These are phyloP conservation scores for Coleophora flavipennella DNA, from an alignment of 2,888 invertebrate genomes.

Conservation along the genomic window DNA sequence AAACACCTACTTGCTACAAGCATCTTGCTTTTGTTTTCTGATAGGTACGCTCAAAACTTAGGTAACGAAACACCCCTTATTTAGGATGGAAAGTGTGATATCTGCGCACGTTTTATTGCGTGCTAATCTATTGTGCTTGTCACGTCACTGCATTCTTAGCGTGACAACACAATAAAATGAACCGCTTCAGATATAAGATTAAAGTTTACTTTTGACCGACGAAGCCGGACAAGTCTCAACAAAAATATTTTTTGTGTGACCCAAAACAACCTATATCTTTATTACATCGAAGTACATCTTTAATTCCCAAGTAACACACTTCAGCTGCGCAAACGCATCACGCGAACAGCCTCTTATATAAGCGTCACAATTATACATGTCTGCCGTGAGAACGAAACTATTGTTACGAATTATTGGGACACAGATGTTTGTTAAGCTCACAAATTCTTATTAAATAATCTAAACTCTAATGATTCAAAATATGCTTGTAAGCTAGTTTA, in stretches of 20 bases:
- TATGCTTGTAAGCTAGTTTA: no score
- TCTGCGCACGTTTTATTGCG: background rate
- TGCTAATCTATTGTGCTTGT: background rate
- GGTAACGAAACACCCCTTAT: conserved; percentile 10
- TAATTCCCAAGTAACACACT: conserved; percentile 13
- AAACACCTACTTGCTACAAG: no score
- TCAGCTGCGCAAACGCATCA: conserved; percentile 12
- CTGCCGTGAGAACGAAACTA: conserved; percentile 18
- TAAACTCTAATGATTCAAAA: background rate
- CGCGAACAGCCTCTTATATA: conserved; percentile 19
- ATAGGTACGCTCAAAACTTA: background rate
- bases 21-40: no score
- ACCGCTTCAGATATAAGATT: no score
- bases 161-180: no score
- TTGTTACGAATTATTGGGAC: conserved; percentile 22
- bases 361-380: conserved; percentile 17
- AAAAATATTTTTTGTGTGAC: conserved; percentile 10
- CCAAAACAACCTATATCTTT: conserved; percentile 14
- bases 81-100: conserved; percentile 7
- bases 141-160: background rate
- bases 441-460: conserved; percentile 3
- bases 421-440: conserved; percentile 10
- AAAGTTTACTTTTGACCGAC: no score
- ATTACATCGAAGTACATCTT: conserved; percentile 13
- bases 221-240: background rate